Conservation (phyloP, 2,113 vertebrate genomes). For the Tonatia bakeri region DNA sequence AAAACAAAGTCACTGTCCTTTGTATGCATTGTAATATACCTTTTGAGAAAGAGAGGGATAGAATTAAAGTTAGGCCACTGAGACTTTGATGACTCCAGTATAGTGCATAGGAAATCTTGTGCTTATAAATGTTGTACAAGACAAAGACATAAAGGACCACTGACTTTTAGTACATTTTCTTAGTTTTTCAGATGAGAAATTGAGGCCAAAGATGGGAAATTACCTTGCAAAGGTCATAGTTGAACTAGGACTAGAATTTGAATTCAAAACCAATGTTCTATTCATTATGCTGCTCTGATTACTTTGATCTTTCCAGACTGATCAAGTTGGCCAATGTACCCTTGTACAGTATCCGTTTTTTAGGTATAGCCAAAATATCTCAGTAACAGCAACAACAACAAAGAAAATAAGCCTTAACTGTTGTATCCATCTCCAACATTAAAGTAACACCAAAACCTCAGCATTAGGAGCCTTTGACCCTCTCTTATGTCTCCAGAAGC, state of each 20-base stretch:
- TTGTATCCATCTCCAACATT: background rate
- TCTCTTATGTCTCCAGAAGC: slow-evolving; percentile 33
- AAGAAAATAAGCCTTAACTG: slow-evolving; percentile 5
- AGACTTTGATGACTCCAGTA: background rate
- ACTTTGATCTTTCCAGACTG: slow-evolving; percentile 20
- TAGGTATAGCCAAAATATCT: slow-evolving; percentile 17
- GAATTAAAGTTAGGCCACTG: background rate
- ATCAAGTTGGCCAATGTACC: background rate
- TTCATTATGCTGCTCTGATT: slow-evolving; percentile 5
- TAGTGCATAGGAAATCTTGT: background rate
- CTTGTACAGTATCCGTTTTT: background rate
- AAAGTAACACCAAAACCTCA: slow-evolving; percentile 25
- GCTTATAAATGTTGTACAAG: background rate
- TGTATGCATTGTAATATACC: background rate
- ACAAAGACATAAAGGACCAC: background rate
- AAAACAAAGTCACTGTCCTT: background rate
- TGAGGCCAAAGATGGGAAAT: background rate
- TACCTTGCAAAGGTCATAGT: background rate
- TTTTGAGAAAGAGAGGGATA: background rate
- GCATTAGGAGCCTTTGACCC: background rate
- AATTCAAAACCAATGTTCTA: background rate
- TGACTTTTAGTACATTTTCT: slow-evolving; percentile 36
- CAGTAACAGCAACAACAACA: background rate
- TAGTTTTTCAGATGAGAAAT: slow-evolving; percentile 30
- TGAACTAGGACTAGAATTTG: background rate